phyloP scores from a whole-genome alignment of 2,113 vertebrate genomes.

The Apistogramma diplotaenia region DNA sequence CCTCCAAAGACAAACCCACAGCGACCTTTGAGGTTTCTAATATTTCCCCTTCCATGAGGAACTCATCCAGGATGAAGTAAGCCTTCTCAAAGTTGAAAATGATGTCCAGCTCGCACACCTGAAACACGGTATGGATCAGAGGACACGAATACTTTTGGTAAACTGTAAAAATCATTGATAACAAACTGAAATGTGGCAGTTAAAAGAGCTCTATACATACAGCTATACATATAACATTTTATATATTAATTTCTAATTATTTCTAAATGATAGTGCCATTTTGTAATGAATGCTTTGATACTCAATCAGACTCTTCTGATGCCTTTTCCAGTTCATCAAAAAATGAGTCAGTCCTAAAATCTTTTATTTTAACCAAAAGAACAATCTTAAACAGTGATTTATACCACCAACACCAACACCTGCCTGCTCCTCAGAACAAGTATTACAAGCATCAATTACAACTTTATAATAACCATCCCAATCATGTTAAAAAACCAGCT shows the following conservation, averaged over 20 bases:
- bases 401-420: neutral
- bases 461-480: neutral
- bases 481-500: neutral
- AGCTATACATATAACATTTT: neutral
- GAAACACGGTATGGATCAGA: neutral
- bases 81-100: conserved; percentile 98
- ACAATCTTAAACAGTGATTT: too few species aligned
- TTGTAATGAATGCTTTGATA: too few species aligned
- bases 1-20: conserved; percentile 83
- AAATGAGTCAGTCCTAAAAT: too few species aligned
- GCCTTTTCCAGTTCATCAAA: too few species aligned
- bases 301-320: too few species aligned
- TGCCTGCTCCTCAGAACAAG: neutral
- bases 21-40: conserved; percentile 88
- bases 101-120: conserved; percentile 96
- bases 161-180: neutral
- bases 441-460: neutral
- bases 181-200: neutral
- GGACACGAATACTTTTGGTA: neutral
- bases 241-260: neutral
- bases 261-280: too few species aligned
- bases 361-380: too few species aligned
- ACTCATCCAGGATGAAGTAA: conserved; percentile 94
- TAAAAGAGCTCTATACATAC: too few species aligned
- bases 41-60: conserved; percentile 91